Base-by-base conservation (phyloP, 2,113 vertebrate species). In the Carlito syrichta region DNA sequence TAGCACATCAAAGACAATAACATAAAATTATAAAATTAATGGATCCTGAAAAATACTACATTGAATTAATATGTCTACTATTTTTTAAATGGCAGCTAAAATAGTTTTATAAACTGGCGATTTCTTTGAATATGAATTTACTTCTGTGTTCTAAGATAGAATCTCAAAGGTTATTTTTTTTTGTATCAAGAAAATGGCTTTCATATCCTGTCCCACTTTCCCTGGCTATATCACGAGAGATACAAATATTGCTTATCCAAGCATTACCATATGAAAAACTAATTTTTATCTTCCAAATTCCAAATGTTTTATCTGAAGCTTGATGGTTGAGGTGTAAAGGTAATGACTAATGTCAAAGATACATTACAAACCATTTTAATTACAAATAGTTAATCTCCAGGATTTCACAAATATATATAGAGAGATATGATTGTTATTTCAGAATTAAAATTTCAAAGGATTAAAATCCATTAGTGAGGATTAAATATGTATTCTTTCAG, bases 391-490 rank as follows among this genome's bases (percentile, higher is more conserved):
- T 78, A 81, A 40, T 30, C 63, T 93, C 60, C 62, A 87, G 50
- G 27, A 66, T 54, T n/a, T n/a, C n/a, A n/a, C n/a, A n/a, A 77
- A 63, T 38, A 45, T 20, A 22, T 82, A n/a, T n/a, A n/a, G n/a
- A n/a, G n/a, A n/a, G n/a, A n/a, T n/a, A 32, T 54, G 43, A 48
- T 89, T 93, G 52, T 68, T 63, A 77, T 74, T 94, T 96, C 81
- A 90, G 56, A 96, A 91, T 91, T 63, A 58, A 85, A 71, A 71
- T 90, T 43, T 35, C 35, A 35, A 66, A 35, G 32, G 16, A 19
- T 66, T n/a, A 66, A 66, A 66, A 35, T 66, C 56, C 50, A 11
- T 12, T 88, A 69, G 20, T 58, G 52, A 82, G 30, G 6, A 86
- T 86, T 96, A 83, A 60, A 45, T 62, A 69, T n/a, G 52, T 76